Percentiles rank a stretch among this genome's conserved stretches.
Evolutionary conservation across 2,888 invertebrate genomes (phyloP).

Genomic region (Tiliacea citrago): DNA sequence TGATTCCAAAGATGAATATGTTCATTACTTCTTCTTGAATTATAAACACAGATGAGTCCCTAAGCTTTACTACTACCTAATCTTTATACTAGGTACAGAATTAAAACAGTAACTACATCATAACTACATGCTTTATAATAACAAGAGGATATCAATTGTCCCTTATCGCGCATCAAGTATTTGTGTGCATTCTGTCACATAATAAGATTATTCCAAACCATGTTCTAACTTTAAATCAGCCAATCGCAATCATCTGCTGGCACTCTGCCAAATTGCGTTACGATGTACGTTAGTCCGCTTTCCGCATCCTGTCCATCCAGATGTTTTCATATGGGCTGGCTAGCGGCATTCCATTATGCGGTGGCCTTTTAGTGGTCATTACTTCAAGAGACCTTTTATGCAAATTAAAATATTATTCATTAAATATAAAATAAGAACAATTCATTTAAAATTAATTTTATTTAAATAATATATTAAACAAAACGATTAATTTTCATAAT

Average conservation of each 20-base stretch:
- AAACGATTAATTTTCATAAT: too few species aligned
- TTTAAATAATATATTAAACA: too few species aligned
- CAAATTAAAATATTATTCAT: background rate
- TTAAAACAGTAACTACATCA: background rate
- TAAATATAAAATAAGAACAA: too few species aligned
- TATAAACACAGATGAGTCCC: background rate
- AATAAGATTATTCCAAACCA: slow-evolving; percentile 37
- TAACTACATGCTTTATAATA: background rate
- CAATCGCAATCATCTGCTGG: slow-evolving; percentile 28
- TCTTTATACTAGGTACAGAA: background rate
- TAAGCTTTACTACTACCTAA: background rate
- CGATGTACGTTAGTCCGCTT: slow-evolving; percentile 10
- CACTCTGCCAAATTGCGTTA: slow-evolving; percentile 32
- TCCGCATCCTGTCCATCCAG: slow-evolving; percentile 20
- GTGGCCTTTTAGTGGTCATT: background rate
- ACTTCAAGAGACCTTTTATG: background rate
- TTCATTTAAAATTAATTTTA: too few species aligned
- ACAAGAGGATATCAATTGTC: background rate
- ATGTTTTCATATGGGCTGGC: slow-evolving; percentile 10
- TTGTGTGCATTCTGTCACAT: slow-evolving; percentile 5
- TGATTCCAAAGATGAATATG: background rate
- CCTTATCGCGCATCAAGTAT: slow-evolving; percentile 10
- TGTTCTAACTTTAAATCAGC: slow-evolving; percentile 33
- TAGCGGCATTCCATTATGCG: background rate
- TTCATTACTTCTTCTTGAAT: background rate